Base-by-base conservation (phyloP, 2,888 invertebrate genomes). In the Copidosoma aretas region DNA sequence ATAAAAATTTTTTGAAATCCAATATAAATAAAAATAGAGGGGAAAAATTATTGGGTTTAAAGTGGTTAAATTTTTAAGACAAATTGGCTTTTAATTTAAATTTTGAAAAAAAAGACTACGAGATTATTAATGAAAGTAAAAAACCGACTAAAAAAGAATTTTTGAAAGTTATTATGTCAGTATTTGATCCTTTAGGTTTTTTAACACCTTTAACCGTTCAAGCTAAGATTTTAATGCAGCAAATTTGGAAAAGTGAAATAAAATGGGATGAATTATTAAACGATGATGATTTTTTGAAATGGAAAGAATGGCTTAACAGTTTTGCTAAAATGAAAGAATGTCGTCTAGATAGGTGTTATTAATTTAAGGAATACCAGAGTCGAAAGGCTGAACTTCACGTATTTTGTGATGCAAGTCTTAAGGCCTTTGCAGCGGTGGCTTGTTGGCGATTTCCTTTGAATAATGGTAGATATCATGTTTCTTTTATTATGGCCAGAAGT, bases 221-320 rank as follows among this genome's bases (percentile, higher is more conserved):
- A 56, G 54, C 63, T 3, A 3, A 32, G 14, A 56, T 63, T 0
- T 25, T 49, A 14, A 63, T 63, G 56, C 56, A 63, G n/a, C n/a
- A 53, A 41, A 49, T 57, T 17, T 60, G 51, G 25, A 3, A 25
- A 10, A 60, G 51, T 14, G 49, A 49, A 2, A n/a, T 60, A 25
- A n/a, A 24, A 8, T 60, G 25, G 60, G 60, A 60, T 41, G 22
- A 19, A 22, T 3, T 3, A 24, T 24, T 25, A 24, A 24, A 12
- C 21, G 61, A 53, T 1, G 39, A 19, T 1, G 53, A 61, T 21
- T 53, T 41, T 22, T 17, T 1, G 4, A 19, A 41, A 1, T 53
- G 41, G 61, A 15, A 21, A 5, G 8, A 53, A 17, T 60, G 60
- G 60, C 52, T 60, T 15, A 1, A 24, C 19, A 32, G 5, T 1